Conservation (phyloP, 2,888 invertebrate genomes). For the Drosophila kanekoi region DNA sequence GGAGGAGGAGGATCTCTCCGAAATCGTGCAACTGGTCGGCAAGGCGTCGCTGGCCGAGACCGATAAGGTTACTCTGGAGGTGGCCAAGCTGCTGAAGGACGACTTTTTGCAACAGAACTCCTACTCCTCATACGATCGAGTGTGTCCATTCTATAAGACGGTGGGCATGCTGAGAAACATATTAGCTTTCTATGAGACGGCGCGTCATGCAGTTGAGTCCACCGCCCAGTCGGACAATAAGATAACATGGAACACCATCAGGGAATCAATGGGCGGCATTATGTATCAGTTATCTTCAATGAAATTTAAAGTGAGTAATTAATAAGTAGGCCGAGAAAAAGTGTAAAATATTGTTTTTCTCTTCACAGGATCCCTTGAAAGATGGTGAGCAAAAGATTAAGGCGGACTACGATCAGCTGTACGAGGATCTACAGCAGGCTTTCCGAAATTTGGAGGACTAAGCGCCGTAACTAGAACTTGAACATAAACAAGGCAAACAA, state of each 20-base stretch:
- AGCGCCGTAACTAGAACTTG: conserved; percentile 56
- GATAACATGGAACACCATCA: conserved; percentile 98
- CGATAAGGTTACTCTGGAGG: conserved; percentile 99
- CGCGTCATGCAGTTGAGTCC: conserved; percentile 97
- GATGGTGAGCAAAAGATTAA: conserved; percentile 99
- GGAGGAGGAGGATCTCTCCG: conserved; percentile 99
- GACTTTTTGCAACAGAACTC: conserved; percentile 99
- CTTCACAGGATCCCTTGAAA: conserved; percentile 94
- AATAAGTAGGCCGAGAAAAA: no score
- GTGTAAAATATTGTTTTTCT: not conserved
- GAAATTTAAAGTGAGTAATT: conserved; percentile 96
- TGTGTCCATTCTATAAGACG: conserved; percentile 99
- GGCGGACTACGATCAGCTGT: conserved; percentile 96
- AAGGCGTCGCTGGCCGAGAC: conserved; percentile 99
- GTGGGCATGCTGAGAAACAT: conserved; percentile 99
- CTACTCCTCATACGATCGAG: conserved; percentile 96
- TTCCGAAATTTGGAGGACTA: conserved; percentile 99
- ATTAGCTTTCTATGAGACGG: conserved; percentile 98
- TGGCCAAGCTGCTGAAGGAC: conserved; percentile 98
- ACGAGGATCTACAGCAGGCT: conserved; percentile 97
- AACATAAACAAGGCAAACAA: conserved; percentile 21
- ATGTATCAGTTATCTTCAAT: conserved; percentile 98
- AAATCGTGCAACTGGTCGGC: conserved; percentile 99
- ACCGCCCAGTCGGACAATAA: conserved; percentile 99
- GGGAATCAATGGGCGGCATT: conserved; percentile 97